Evolutionary conservation across 2,113 vertebrate species (phyloP).

Genomic region (Meleagris gallopavo): DNA sequence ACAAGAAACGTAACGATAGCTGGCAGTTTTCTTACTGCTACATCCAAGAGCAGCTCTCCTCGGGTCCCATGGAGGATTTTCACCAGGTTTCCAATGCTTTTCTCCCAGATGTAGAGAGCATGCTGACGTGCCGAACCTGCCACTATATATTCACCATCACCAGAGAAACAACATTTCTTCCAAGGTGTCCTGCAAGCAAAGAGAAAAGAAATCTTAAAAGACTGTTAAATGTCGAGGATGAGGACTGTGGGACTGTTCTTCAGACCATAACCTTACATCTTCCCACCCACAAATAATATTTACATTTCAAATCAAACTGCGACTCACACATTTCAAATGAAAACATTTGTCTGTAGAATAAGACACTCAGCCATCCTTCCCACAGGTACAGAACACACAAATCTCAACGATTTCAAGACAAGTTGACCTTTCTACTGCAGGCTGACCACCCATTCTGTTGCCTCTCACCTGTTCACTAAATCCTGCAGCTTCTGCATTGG

Average conservation of each 20-base stretch:
- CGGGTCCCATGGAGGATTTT: conserved; percentile 97
- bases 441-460: not conserved
- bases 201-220: not conserved
- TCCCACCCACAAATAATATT: not conserved
- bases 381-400: not conserved
- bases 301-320: not conserved
- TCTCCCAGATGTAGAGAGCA: conserved; percentile 98
- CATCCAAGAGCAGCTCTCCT: conserved; percentile 94
- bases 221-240: accelerated
- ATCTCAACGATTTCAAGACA: not conserved
- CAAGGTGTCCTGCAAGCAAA: conserved; percentile 87
- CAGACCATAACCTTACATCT: not conserved
- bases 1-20: accelerated
- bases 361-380: not conserved
- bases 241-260: not conserved
- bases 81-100: conserved; percentile 98
- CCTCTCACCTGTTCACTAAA: conserved; percentile 92
- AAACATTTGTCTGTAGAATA: accelerated
- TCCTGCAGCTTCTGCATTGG: conserved; percentile 99
- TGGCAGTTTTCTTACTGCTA: conserved; percentile 84
- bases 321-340: accelerated
- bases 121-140: conserved; percentile 96
- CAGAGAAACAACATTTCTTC: conserved; percentile 99
- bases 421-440: not conserved
- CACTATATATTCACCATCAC: conserved; percentile 97